Conservation (phyloP, 2,888 invertebrate species). For the Ornithoptera priamus region DNA sequence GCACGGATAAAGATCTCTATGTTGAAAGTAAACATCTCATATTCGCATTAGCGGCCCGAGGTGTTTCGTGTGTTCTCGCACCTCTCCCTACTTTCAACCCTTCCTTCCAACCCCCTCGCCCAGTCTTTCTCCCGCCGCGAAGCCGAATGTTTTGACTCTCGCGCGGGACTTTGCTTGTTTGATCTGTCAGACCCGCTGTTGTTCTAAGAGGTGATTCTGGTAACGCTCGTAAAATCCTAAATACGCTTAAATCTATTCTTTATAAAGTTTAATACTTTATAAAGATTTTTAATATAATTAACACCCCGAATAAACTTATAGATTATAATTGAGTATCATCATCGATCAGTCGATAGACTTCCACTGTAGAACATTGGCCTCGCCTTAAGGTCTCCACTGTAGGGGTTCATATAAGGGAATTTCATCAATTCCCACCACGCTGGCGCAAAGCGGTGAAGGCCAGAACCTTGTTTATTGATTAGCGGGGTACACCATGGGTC, state of each 20-base stretch:
- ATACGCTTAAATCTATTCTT: not conserved
- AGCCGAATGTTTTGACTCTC: constrained; percentile 11
- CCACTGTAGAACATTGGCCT: no score
- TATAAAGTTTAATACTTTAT: no score
- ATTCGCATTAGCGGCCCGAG: constrained; percentile 15
- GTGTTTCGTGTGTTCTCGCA: constrained; percentile 13
- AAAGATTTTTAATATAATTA: no score
- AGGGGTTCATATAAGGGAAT: no score
- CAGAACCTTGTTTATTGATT: no score
- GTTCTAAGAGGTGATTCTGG: constrained; percentile 14
- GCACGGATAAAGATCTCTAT: constrained; percentile 33
- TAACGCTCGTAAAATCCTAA: constrained; percentile 1
- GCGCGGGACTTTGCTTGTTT: constrained; percentile 20
- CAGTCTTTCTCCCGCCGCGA: not conserved
- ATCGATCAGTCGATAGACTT: no score
- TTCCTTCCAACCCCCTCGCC: not conserved
- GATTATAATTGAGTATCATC: no score
- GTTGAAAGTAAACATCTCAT: constrained; percentile 36
- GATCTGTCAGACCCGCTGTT: constrained; percentile 20
- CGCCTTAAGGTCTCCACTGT: no score
- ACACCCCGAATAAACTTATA: no score
- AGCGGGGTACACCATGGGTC: no score
- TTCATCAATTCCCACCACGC: no score
- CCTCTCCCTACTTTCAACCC: not conserved
- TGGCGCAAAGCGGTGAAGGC: no score